A percentile compares a stretch with the other conserved stretches of the same genome.
These are phyloP conservation scores for Siderastrea radians DNA, from an alignment of 92 coral and sea anemone species.

Conservation along the genomic window DNA sequence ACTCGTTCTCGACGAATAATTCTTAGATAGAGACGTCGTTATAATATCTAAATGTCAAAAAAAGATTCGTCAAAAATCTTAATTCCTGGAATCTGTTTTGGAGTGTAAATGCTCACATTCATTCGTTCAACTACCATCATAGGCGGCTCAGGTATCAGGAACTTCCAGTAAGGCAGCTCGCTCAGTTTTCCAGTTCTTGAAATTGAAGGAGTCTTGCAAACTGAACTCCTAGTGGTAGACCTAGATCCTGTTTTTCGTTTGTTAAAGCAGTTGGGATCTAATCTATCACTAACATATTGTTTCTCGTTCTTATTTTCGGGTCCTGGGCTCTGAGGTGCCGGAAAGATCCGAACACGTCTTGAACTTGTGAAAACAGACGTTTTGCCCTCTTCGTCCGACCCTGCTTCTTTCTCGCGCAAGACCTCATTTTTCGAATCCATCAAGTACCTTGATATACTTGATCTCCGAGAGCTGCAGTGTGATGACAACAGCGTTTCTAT, in stretches of 20 bases:
- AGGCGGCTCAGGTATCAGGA: conserved; percentile 96
- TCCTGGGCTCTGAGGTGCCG: neutral
- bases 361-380: neutral
- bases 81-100: conserved; percentile 94
- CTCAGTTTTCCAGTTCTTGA: conserved; percentile 80
- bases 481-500: conserved; percentile 49
- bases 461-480: conserved; percentile 54
- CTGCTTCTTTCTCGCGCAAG: neutral
- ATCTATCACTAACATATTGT: neutral
- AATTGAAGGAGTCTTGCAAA: conserved; percentile 51
- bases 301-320: conserved; percentile 12
- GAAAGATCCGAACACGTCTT: neutral
- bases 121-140: conserved; percentile 88
- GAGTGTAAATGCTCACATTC: conserved; percentile 98
- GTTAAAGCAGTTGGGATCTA: conserved; percentile 14
- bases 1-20: too few species aligned
- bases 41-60: conserved; percentile 76
- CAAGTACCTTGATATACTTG: conserved; percentile 66
- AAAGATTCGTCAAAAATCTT: conserved; percentile 94
- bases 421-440: conserved; percentile 32
- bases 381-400: conserved; percentile 19
- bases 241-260: neutral
- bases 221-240: conserved; percentile 13
- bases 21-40: too few species aligned
- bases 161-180: conserved; percentile 85